Evolutionary conservation across 2,888 invertebrate genomes (phyloP), one percentile per base, ranked within the genome.

Genomic region (Villa cingulata): DNA sequence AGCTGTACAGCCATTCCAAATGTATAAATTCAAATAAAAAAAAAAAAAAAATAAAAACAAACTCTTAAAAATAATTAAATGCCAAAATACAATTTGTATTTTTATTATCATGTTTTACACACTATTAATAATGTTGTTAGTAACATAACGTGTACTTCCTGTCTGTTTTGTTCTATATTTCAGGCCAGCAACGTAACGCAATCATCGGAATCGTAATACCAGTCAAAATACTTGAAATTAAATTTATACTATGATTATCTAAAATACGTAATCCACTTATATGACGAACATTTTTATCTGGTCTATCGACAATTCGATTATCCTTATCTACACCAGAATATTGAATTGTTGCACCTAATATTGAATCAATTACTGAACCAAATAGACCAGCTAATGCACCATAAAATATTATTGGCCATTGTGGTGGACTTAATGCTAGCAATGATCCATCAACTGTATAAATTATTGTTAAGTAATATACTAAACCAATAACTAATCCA

Each of bases 231-330:
- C 82, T 83, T 1, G 88, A 82, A 49, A 91, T 72, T 39, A 92
- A 74, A 69, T 92, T 92, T 1, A 92, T 87, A 61, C 86, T 83
- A 62, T 91, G 86, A 65, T 92, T 92, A 62, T 89, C 88, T 39
- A 92, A 66, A 43, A 89, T 70, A 55, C 79, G 76, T 48, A 73
- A 66, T 6, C 91, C 92, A 61, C 82, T 78, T 51, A 92, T 83
- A 62, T 86, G 80, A 52, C 75, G 76, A 0, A 89, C 76, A 20
- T 78, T 75, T 51, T 74, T 70, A 43, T 80, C 83, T 3, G 86
- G 81, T 43, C 73, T 72, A 53, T 84, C 81, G 0, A 87, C 86
- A 45, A 91, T 74, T 57, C 72, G 73, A 7, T 85, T 84, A 50
- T 75, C 70, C 52, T 76, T 74, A 60, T 84, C 77, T 19, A 83